phyloP scores from a whole-genome alignment of 2,888 invertebrate genomes.

The Dryocosmus kuriphilus region DNA sequence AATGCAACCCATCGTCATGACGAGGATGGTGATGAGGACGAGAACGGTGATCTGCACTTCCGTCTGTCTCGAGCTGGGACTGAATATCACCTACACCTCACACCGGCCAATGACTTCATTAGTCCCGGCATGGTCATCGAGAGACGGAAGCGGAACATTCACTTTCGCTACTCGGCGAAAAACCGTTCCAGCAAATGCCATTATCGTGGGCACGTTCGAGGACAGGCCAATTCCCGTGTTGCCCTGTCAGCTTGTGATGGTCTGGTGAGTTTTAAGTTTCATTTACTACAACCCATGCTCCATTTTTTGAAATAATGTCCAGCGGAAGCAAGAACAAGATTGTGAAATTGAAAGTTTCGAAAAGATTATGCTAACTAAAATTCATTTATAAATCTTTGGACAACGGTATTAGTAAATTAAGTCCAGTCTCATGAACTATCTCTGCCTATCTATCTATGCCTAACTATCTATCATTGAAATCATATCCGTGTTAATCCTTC shows the following conservation, averaged over 20 bases:
- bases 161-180: slow-evolving; percentile 71
- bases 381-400: too few relatives aligned
- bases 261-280: slow-evolving; percentile 83
- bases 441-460: too few relatives aligned
- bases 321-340: neutral
- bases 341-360: neutral
- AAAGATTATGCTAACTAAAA: too few relatives aligned
- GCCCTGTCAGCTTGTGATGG: slow-evolving; percentile 91
- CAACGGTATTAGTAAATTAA: too few relatives aligned
- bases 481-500: too few relatives aligned
- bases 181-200: slow-evolving; percentile 83
- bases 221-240: slow-evolving; percentile 84
- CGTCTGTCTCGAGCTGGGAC: slow-evolving; percentile 76
- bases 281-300: neutral
- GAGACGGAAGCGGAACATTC: slow-evolving; percentile 79
- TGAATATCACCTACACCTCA: slow-evolving; percentile 75
- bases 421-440: too few relatives aligned
- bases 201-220: slow-evolving; percentile 87
- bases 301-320: neutral
- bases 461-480: too few relatives aligned
- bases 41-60: slow-evolving; percentile 76
- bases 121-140: slow-evolving; percentile 84
- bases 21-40: slow-evolving; percentile 74
- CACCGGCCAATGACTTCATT: slow-evolving; percentile 73
- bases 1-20: slow-evolving; percentile 79